phyloP scores from a whole-genome alignment of 2,797 vertebrate genomes.

The Hyperoplus lanceolatus region DNA sequence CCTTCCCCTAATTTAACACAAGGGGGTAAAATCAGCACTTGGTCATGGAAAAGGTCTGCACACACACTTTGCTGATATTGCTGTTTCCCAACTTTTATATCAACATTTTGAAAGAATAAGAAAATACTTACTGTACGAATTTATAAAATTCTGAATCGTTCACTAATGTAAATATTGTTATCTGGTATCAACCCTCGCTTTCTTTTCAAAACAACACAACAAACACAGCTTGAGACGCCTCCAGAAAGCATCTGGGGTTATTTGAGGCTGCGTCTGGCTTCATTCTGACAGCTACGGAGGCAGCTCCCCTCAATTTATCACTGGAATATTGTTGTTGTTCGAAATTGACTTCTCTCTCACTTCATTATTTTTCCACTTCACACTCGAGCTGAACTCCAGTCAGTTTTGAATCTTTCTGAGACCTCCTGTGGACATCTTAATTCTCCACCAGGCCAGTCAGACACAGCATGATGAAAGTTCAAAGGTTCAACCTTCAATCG shows the following conservation, averaged over 20 bases:
- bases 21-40: not conserved
- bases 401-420: slow-evolving; percentile 24
- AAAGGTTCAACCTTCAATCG: not conserved
- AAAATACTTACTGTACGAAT: not conserved
- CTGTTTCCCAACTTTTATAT: not conserved
- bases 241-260: slow-evolving; percentile 12
- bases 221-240: slow-evolving; percentile 30
- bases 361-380: not conserved
- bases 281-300: slow-evolving; percentile 13
- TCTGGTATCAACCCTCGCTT: not conserved
- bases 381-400: slow-evolving; percentile 38
- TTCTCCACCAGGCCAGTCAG: not conserved
- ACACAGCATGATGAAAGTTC: not conserved
- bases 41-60: not conserved
- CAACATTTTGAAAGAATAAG: not conserved
- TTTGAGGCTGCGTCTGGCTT: slow-evolving; percentile 25
- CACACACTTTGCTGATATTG: not conserved
- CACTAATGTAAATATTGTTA: not conserved
- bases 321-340: slow-evolving; percentile 29
- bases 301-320: slow-evolving; percentile 22
- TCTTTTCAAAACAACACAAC: slow-evolving; percentile 19
- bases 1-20: not conserved
- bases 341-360: slow-evolving; percentile 31
- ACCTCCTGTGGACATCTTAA: not conserved
- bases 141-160: not conserved